Base-by-base conservation (phyloP, 2,113 vertebrate genomes). In the Lophura nycthemera region DNA sequence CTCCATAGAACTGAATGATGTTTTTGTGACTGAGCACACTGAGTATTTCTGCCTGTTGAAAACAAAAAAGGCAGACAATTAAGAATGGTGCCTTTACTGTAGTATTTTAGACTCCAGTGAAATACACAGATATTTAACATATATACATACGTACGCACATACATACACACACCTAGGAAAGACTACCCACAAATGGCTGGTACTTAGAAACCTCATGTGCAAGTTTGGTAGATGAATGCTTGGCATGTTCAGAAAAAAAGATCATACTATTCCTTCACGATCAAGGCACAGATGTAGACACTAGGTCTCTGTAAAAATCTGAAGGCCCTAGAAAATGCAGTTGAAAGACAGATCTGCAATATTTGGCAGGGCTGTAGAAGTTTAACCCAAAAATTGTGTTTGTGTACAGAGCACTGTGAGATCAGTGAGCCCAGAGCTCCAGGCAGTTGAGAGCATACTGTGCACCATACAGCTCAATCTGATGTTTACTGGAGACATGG, bases 1-100 rank as follows among this genome's bases (percentile, higher is more conserved):
- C 99, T 75, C 99, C 99, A 27, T 99, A 99, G 98, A 99, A 99
- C 98, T 99, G 99, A 96, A 99, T 99, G 97, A 99, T 98, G 97
- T 99, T 99, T 76, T 98, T 98, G 97, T 99, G 99, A 97, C 99
- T 99, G 96, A 99, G 99, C 65, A 99, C 98, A 78, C 99, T 99
- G 88, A 99, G 98, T 96, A 99, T 99, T 98, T 99, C 99, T 90
- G 99, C 99, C 99, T 99, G 96, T 93, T 92, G 5, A 89, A 90
- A 94, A 82, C 89, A 92, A 52, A 45, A 85, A 76, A 84, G 13
- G 64, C 30, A 67, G 13, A 86, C 70, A 78, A 80, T 59, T 63
- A 18, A 10, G n/a, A 95, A 66, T 27, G 11, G 27, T 5, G 4
- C 40, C 59, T 59, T 66, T 74, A 83, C 36, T 77, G 2, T 13